Percentiles rank a stretch among this genome's conserved stretches.
Conservation (phyloP, 1,140 invertebrate species). For the Polypedilum pembai region DNA sequence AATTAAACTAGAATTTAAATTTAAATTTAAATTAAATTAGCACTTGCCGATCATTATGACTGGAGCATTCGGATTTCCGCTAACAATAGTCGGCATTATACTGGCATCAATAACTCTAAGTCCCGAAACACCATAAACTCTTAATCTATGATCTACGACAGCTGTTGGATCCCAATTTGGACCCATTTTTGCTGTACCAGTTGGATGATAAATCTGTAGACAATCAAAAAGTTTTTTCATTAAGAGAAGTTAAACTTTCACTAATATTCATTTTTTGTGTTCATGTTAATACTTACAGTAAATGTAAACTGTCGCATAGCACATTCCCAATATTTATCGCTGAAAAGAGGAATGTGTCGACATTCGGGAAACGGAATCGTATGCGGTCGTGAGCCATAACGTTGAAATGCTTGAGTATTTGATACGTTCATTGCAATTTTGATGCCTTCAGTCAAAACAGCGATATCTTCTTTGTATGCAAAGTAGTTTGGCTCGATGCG, state of each 20-base stretch:
- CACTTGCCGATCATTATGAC: conserved; percentile 59
- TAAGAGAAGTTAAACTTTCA: no score
- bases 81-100: conserved; percentile 73
- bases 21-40: conserved; percentile 36
- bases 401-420: conserved; percentile 68
- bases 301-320: conserved; percentile 47
- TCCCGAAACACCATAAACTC: conserved; percentile 64
- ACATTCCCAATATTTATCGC: conserved; percentile 82
- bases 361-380: conserved; percentile 75
- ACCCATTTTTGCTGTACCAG: conserved; percentile 82
- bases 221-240: conserved; percentile 61
- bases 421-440: conserved; percentile 72
- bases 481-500: conserved; percentile 90
- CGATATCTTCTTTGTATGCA: conserved; percentile 67
- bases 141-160: conserved; percentile 71
- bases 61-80: conserved; percentile 72
- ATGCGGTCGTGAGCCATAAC: conserved; percentile 68
- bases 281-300: not conserved
- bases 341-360: conserved; percentile 57
- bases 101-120: conserved; percentile 68
- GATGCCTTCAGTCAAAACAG: conserved; percentile 70
- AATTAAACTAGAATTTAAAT: conserved; percentile 42
- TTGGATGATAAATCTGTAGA: conserved; percentile 80
- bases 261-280: no score
- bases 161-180: conserved; percentile 62